These are phyloP conservation scores for Geotrupes spiniger DNA, from an alignment of 2,888 invertebrate species.

Conservation along the genomic window DNA sequence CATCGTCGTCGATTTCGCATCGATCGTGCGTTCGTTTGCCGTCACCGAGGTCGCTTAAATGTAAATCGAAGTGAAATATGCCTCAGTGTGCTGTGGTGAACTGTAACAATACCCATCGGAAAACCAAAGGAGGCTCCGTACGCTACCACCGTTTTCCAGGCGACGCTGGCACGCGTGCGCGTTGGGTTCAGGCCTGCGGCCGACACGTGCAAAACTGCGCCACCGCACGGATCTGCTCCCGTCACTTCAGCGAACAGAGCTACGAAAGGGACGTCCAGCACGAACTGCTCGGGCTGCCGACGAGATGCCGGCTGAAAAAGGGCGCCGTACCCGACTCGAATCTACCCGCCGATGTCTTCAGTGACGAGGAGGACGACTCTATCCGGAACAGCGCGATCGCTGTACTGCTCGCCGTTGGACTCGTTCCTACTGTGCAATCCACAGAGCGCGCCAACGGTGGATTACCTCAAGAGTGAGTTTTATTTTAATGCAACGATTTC, in stretches of 20 bases:
- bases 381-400: conserved; percentile 48
- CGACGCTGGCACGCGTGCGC: conserved; percentile 52
- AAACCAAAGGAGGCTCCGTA: conserved; percentile 55
- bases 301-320: conserved; percentile 53
- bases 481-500: background rate
- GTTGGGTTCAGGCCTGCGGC: conserved; percentile 57
- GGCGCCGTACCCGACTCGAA: conserved; percentile 52
- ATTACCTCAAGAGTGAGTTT: conserved; percentile 49
- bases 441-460: conserved; percentile 37
- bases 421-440: conserved; percentile 47
- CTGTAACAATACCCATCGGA: conserved; percentile 58
- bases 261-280: conserved; percentile 59
- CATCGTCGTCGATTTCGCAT: background rate
- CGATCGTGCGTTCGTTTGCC: background rate
- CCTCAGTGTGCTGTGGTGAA: conserved; percentile 59
- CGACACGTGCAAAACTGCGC: conserved; percentile 55
- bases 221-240: conserved; percentile 56
- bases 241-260: conserved; percentile 53
- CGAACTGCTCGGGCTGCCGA: conserved; percentile 55
- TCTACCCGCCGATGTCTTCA: conserved; percentile 34
- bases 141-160: conserved; percentile 60
- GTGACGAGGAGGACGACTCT: conserved; percentile 33
- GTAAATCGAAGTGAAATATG: conserved; percentile 42
- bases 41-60: conserved; percentile 12
- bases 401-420: conserved; percentile 56